Conservation (phyloP, 2,888 invertebrate species). For the Sinelater perroti region DNA sequence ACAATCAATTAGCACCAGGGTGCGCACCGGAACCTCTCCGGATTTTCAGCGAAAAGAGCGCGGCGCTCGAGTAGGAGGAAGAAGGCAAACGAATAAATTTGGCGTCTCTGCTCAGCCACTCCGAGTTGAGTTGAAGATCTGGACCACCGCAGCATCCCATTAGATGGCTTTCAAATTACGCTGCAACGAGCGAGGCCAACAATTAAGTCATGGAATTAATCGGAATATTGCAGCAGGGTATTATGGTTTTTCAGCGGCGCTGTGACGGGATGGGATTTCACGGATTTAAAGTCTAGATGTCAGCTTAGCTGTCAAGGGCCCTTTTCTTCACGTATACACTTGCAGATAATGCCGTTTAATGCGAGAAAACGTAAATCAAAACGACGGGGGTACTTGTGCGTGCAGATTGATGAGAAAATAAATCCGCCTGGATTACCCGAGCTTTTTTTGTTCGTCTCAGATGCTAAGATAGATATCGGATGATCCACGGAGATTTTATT, state of each 20-base stretch:
- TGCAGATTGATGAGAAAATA: too few relatives aligned
- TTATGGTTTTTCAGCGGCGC: constrained; percentile 5
- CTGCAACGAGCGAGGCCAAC: constrained; percentile 21
- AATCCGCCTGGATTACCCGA: too few relatives aligned
- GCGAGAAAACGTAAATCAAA: constrained; percentile 7
- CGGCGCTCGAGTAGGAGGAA: constrained; percentile 6
- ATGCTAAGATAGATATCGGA: too few relatives aligned
- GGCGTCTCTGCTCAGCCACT: constrained; percentile 9
- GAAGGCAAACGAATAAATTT: constrained; percentile 12
- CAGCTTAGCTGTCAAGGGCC: constrained; percentile 19
- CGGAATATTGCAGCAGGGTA: constrained; percentile 13
- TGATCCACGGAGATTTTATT: too few relatives aligned
- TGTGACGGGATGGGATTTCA: constrained; percentile 13
- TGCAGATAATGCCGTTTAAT: constrained; percentile 18
- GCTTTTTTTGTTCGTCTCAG: too few relatives aligned
- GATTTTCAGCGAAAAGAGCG: constrained; percentile 30
- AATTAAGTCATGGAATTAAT: constrained; percentile 22
- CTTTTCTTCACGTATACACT: constrained; percentile 17
- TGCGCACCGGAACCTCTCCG: constrained; percentile 35
- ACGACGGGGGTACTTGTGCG: constrained; percentile 1
- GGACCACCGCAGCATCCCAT: constrained; percentile 36
- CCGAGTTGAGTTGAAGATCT: constrained; percentile 30
- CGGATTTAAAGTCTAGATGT: constrained; percentile 24
- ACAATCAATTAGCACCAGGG: constrained; percentile 46
- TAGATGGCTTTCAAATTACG: constrained; percentile 27